Conservation (phyloP, 2,888 invertebrate genomes). For the Encarsia formosa region DNA sequence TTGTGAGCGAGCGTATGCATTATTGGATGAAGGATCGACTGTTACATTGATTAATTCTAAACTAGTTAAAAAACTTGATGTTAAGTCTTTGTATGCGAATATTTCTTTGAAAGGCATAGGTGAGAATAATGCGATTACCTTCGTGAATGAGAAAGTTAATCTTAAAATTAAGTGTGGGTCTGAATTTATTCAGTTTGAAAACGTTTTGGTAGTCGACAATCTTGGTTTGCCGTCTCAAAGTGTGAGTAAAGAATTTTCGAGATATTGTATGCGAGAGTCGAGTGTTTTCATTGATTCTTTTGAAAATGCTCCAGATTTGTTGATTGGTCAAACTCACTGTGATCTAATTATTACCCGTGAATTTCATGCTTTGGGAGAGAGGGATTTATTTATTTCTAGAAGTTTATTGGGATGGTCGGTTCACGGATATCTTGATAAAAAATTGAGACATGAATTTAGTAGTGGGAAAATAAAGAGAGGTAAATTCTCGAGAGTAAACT, state of each 20-base stretch:
- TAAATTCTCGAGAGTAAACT: slow-evolving; percentile 3
- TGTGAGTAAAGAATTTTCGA: background rate
- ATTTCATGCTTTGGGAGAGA: background rate
- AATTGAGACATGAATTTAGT: background rate
- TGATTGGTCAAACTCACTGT: slow-evolving; percentile 9
- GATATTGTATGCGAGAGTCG: background rate
- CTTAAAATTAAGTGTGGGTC: no score
- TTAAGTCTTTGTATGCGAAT: no score
- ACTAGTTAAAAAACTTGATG: no score
- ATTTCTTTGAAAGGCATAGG: no score
- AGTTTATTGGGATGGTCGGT: background rate
- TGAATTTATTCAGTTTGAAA: no score
- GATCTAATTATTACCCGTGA: background rate
- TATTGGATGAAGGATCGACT: no score
- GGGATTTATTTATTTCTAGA: background rate
- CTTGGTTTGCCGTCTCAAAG: slow-evolving; percentile 1
- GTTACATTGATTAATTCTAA: no score
- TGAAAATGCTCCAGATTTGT: background rate
- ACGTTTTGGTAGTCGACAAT: background rate
- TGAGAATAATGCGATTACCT: no score
- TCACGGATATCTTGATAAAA: background rate
- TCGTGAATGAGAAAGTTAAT: no score
- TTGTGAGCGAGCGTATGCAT: no score
- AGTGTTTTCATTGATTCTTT: no score
- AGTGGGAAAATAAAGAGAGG: no score